These are phyloP conservation scores for Calyptomena viridis DNA, from an alignment of 2,113 vertebrate genomes.

Conservation along the genomic window DNA sequence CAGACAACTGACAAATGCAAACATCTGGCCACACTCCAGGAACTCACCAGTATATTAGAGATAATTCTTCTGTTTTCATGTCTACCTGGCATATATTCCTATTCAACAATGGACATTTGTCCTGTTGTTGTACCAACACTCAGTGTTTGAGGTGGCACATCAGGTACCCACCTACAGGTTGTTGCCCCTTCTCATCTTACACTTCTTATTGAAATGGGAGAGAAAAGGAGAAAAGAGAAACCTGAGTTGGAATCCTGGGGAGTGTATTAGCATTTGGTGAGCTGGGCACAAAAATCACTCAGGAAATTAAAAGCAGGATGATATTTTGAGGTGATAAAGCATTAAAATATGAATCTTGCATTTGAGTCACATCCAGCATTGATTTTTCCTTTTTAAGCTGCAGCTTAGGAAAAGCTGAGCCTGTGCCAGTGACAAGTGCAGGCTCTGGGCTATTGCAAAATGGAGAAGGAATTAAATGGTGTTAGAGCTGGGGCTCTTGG, in stretches of 20 bases:
- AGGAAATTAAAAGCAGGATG: conserved; percentile 29
- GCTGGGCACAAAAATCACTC: background rate
- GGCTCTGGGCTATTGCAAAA: background rate
- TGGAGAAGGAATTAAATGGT: background rate
- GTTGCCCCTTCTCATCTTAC: background rate
- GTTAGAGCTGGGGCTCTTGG: background rate
- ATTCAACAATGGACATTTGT: background rate
- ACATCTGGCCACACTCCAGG: background rate
- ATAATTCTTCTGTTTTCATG: background rate
- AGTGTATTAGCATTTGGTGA: background rate
- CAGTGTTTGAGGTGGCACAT: background rate
- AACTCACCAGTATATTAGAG: background rate
- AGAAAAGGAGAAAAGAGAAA: background rate
- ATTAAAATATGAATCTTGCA: conserved; percentile 5
- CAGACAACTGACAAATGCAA: background rate
- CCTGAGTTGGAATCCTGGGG: background rate
- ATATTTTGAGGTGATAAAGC: conserved; percentile 45
- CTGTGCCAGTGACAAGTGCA: background rate
- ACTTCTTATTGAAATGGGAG: background rate
- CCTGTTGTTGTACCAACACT: background rate
- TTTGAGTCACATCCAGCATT: conserved; percentile 3
- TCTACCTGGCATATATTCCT: background rate
- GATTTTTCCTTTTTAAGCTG: conserved; percentile 9
- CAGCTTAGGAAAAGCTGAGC: background rate
- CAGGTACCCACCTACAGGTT: background rate